Conservation (phyloP, 64 coral and sea anemone genomes). For the Stichodactyla helianthus region DNA sequence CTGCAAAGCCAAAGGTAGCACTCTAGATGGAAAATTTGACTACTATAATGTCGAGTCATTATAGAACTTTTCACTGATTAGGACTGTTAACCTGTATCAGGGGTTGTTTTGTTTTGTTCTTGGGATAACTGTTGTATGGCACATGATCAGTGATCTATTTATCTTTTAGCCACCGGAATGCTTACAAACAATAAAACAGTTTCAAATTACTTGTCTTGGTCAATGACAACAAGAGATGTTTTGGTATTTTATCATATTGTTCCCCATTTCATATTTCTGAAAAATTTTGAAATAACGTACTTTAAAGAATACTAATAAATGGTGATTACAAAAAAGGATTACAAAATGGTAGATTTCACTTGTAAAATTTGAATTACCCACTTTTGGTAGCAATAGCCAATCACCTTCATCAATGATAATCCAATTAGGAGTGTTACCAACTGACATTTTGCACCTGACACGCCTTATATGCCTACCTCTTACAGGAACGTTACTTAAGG, state of each 20-base stretch:
- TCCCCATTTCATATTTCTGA: neutral
- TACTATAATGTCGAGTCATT: too few relatives aligned
- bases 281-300: neutral
- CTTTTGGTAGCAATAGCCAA: neutral
- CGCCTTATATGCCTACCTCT: neutral
- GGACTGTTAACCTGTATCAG: too few relatives aligned
- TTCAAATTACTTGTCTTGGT: neutral
- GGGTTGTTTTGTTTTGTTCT: too few relatives aligned
- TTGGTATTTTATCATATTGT: neutral
- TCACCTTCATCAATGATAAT: neutral
- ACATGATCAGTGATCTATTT: too few relatives aligned
- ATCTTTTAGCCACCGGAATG: neutral
- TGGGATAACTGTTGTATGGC: too few relatives aligned
- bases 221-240: neutral
- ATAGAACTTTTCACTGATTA: too few relatives aligned
- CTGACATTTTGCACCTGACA: neutral
- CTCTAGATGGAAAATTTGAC: too few relatives aligned
- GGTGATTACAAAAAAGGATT: neutral
- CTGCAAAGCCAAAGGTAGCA: neutral
- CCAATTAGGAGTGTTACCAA: neutral
- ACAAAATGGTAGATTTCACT: neutral
- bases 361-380: neutral
- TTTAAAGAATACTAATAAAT: neutral
- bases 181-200: neutral
- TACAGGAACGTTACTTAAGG: neutral